A percentile compares a stretch with the other conserved stretches of the same genome.
phyloP scores from a whole-genome alignment of 2,797 vertebrate species.

The Adrianichthys oophorus region DNA sequence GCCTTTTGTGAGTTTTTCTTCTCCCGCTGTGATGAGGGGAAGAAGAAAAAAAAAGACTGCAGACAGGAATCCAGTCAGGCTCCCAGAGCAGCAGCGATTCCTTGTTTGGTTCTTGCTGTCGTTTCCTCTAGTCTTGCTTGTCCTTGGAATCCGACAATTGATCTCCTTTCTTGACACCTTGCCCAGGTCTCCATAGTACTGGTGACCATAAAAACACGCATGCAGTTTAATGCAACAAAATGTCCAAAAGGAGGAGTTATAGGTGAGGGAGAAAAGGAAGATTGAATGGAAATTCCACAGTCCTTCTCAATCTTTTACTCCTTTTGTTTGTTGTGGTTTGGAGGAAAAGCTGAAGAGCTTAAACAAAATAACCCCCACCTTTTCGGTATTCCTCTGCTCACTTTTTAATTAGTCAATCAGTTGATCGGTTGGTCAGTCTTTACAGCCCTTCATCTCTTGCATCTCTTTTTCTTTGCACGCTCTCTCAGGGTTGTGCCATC shows the following conservation, averaged over 20 bases:
- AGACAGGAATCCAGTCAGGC: constrained; percentile 78
- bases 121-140: constrained; percentile 79
- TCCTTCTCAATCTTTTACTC: constrained; percentile 68
- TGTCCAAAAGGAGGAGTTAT: constrained; percentile 28
- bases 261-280: constrained; percentile 35
- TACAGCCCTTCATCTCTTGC: constrained; percentile 46
- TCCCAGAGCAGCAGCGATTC: constrained; percentile 82
- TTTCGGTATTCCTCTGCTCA: constrained; percentile 70
- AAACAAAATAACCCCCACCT: constrained; percentile 45
- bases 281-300: constrained; percentile 71
- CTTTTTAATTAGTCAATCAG: constrained; percentile 72
- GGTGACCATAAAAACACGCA: constrained; percentile 51
- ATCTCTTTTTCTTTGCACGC: constrained; percentile 22
- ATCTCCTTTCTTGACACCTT: constrained; percentile 74
- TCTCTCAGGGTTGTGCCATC: constrained; percentile 37
- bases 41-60: constrained; percentile 44
- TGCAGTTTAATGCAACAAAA: constrained; percentile 44
- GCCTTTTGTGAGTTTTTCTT: constrained; percentile 62
- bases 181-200: constrained; percentile 82
- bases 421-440: constrained; percentile 63
- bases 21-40: constrained; percentile 27
- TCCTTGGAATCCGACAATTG: constrained; percentile 88
- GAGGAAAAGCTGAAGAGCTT: constrained; percentile 36
- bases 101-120: constrained; percentile 70
- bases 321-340: constrained; percentile 53